These are phyloP conservation scores for Marmota flaviventris DNA, from an alignment of 2,113 vertebrate species.

Conservation along the genomic window DNA sequence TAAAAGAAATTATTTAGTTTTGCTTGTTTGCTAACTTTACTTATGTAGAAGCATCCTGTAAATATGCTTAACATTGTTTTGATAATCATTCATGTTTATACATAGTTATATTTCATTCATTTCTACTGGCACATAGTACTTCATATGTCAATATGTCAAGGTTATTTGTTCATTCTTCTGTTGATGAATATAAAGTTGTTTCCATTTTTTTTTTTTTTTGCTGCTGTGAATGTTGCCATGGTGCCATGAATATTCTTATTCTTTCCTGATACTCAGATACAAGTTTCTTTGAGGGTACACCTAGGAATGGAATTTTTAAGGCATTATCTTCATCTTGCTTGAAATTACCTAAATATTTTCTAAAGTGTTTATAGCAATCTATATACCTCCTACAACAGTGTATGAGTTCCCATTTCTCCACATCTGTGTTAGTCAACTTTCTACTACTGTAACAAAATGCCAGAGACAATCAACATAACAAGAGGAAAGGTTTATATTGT, in stretches of 20 bases:
- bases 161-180: not conserved
- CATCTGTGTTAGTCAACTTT: not conserved
- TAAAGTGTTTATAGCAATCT: not conserved
- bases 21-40: not conserved
- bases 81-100: not conserved
- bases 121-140: not conserved
- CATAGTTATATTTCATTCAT: not conserved
- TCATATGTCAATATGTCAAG: not conserved
- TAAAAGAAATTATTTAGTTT: slow-evolving; percentile 14
- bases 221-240: not conserved
- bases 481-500: not conserved
- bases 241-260: not conserved
- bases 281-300: not conserved
- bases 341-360: slow-evolving; percentile 38
- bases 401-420: not conserved
- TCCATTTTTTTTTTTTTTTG: not conserved
- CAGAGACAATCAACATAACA: not conserved
- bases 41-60: not conserved
- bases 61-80: not conserved
- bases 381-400: not conserved
- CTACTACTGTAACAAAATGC: not conserved
- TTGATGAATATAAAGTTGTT: not conserved
- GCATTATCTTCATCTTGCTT: not conserved
- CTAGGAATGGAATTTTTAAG: not conserved
- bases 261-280: not conserved